Evolutionary conservation across 2,888 invertebrate genomes (phyloP).

Genomic region (Drosophila hamatofila): DNA sequence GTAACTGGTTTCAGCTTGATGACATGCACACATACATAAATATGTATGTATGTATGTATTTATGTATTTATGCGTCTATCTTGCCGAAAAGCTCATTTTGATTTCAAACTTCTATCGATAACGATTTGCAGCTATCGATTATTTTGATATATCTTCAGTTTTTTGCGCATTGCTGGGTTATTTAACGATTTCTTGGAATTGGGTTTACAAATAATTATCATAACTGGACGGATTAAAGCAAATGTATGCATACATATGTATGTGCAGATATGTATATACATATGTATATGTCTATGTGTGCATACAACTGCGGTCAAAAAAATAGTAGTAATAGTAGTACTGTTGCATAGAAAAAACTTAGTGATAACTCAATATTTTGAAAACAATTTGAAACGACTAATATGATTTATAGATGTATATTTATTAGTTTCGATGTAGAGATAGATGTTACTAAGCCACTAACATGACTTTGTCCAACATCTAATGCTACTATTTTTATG

Average conservation of each 20-base stretch:
- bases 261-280: not conserved
- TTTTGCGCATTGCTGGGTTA: not conserved
- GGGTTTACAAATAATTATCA: not conserved
- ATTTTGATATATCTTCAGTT: not conserved
- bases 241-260: not conserved
- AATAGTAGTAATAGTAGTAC: too few species aligned
- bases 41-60: not conserved
- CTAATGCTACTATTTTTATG: too few species aligned
- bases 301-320: too few species aligned
- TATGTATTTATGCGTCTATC: slow-evolving; percentile 10
- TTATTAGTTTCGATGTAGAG: too few species aligned
- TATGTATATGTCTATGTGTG: not conserved
- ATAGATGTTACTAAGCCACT: too few species aligned
- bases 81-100: not conserved
- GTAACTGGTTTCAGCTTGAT: slow-evolving; percentile 46
- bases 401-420: too few species aligned
- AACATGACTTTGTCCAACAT: too few species aligned
- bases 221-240: not conserved
- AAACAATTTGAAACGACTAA: too few species aligned
- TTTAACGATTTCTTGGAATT: not conserved
- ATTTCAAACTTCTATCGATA: not conserved
- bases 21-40: slow-evolving; percentile 12
- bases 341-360: too few species aligned
- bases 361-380: too few species aligned
- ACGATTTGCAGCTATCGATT: not conserved